phyloP scores from a whole-genome alignment of 2,113 vertebrate genomes.

The Ceyx margarethae region DNA sequence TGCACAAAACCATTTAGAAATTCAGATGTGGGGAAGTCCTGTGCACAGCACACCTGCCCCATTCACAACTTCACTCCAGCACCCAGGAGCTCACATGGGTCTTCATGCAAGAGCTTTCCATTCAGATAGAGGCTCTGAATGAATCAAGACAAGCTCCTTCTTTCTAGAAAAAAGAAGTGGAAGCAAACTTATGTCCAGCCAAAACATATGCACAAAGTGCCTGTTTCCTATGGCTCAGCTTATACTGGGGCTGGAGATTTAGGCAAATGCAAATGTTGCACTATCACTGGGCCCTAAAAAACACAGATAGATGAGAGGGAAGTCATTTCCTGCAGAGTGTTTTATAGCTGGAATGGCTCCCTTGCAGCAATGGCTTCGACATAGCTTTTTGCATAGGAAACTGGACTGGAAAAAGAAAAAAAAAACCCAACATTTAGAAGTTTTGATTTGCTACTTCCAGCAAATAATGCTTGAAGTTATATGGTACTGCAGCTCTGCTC shows the following conservation, averaged over 20 bases:
- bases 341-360: neutral
- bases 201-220: neutral
- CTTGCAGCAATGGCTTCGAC: neutral
- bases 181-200: neutral
- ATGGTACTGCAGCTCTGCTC: neutral
- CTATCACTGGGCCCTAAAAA: neutral
- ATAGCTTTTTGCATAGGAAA: neutral
- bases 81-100: fast-evolving
- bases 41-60: fast-evolving
- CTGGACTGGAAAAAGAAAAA: neutral
- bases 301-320: neutral
- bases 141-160: neutral
- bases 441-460: neutral
- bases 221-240: neutral
- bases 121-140: neutral
- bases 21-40: neutral
- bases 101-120: fast-evolving
- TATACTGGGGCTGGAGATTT: neutral
- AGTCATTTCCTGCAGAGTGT: neutral
- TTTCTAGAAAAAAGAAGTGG: neutral
- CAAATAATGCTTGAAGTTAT: neutral
- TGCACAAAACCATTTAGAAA: neutral
- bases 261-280: neutral
- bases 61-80: neutral
- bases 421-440: neutral